Conservation (phyloP, 1,140 invertebrate genomes). For the Limonius californicus region DNA sequence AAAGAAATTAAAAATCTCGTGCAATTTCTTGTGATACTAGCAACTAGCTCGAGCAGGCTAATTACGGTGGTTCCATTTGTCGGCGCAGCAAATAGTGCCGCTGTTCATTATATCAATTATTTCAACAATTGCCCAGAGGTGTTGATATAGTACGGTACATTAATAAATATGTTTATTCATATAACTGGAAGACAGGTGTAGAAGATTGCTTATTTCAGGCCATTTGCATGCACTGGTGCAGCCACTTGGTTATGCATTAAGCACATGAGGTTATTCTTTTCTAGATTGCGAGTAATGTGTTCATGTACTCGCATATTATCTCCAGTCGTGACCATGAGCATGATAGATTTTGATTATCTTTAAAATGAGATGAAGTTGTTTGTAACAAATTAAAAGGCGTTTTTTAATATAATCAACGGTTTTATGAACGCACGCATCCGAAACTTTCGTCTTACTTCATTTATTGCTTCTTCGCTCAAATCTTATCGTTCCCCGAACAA, state of each 20-base stretch:
- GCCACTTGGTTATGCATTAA: constrained; percentile 14
- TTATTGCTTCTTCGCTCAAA: too few species aligned
- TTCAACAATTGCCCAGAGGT: neutral
- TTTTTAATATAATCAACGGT: neutral
- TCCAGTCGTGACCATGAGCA: neutral
- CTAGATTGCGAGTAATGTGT: constrained; percentile 1
- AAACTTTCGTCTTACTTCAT: too few species aligned
- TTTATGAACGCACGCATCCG: too few species aligned
- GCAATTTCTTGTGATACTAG: too few species aligned
- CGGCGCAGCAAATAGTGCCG: neutral
- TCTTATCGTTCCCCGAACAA: too few species aligned
- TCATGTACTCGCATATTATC: constrained; percentile 1
- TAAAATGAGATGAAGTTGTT: too few species aligned
- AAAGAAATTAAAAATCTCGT: too few species aligned
- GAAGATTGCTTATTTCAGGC: constrained; percentile 7
- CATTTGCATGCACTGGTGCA: constrained; percentile 10
- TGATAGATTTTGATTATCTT: neutral
- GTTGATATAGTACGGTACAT: neutral
- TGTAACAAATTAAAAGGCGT: too few species aligned
- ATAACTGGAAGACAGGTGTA: constrained; percentile 17
- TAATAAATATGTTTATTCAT: constrained; percentile 11
- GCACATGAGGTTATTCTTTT: constrained; percentile 1
- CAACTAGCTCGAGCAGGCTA: too few species aligned
- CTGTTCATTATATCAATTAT: neutral
- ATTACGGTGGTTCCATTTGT: too few species aligned